phyloP scores from a whole-genome alignment of 2,797 vertebrate species.

The Myiothlypis coronata region DNA sequence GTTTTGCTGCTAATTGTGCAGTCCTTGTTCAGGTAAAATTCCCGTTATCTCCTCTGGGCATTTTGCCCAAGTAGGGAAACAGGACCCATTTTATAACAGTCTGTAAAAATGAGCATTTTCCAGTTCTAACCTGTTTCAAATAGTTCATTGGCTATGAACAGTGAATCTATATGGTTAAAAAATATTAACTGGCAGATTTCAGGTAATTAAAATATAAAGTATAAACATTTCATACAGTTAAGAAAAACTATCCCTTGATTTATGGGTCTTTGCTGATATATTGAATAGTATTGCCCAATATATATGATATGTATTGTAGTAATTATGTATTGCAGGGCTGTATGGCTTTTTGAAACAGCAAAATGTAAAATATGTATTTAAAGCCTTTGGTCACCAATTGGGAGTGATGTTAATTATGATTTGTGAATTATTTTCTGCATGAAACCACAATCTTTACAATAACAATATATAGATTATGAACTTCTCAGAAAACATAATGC shows the following conservation, averaged over 20 bases:
- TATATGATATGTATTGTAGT: background rate
- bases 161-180: background rate
- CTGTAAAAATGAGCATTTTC: background rate
- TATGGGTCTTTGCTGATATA: conserved; percentile 8
- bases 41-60: background rate
- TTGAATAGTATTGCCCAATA: background rate
- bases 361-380: conserved; percentile 37
- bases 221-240: background rate
- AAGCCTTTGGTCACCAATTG: conserved; percentile 29
- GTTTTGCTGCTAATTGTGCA: background rate
- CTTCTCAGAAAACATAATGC: conserved; percentile 62
- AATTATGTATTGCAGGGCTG: conserved; percentile 19
- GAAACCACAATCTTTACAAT: conserved; percentile 65
- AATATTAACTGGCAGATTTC: background rate
- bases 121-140: background rate
- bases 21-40: conserved; percentile 5
- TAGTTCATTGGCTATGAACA: background rate
- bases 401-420: conserved; percentile 38
- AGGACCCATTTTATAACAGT: background rate
- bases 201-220: background rate
- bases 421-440: conserved; percentile 65
- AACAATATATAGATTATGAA: conserved; percentile 67
- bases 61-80: conserved; percentile 14
- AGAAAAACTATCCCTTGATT: background rate
- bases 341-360: conserved; percentile 36